Percentiles rank a stretch among this genome's conserved stretches.
phyloP scores from a whole-genome alignment of 92 coral and sea anemone genomes.

The Galaxea fascicularis region DNA sequence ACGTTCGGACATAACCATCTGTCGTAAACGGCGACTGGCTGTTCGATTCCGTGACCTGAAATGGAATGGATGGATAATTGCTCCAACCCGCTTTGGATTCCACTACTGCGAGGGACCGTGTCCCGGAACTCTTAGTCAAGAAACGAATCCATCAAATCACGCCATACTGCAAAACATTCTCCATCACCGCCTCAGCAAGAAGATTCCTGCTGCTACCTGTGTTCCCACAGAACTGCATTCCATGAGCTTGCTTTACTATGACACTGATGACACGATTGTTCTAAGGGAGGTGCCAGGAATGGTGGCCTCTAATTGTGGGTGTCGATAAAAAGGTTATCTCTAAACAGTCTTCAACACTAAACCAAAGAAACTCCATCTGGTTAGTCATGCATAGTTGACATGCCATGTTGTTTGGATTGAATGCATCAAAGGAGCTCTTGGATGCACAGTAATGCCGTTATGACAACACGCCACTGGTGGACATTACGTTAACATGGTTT shows the following conservation, averaged over 20 bases:
- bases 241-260: conserved; percentile 52
- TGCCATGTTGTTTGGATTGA: not conserved
- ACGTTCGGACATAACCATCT: conserved; percentile 30
- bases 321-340: conserved; percentile 18
- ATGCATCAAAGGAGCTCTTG: not conserved
- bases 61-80: conserved; percentile 62
- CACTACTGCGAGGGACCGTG: conserved; percentile 58
- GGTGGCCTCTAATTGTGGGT: conserved; percentile 69
- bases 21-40: conserved; percentile 35
- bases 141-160: conserved; percentile 63
- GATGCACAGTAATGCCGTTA: not conserved
- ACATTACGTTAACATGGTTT: not conserved
- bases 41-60: conserved; percentile 53
- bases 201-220: conserved; percentile 60
- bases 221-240: conserved; percentile 66
- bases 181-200: conserved; percentile 41
- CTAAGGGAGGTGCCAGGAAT: conserved; percentile 64
- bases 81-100: conserved; percentile 63
- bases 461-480: not conserved
- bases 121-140: conserved; percentile 49
- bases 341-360: not conserved
- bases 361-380: not conserved
- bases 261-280: conserved; percentile 37
- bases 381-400: not conserved
- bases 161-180: conserved; percentile 62